These are phyloP conservation scores for Euglossa dilemma DNA, from an alignment of 1,140 invertebrate genomes.

Conservation along the genomic window DNA sequence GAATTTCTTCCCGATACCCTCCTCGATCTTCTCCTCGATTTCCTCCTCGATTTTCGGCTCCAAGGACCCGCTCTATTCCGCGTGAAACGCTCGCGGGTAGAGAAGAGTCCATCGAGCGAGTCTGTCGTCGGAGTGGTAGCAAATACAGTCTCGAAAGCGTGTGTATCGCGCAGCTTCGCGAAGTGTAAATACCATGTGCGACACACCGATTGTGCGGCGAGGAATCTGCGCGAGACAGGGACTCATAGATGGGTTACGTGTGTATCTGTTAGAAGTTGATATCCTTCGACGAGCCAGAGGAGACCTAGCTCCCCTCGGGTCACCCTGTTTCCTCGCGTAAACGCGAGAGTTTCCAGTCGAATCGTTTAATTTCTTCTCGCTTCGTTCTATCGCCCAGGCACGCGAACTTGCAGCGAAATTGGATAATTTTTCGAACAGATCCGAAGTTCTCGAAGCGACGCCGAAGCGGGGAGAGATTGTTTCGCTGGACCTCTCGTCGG, in stretches of 20 bases:
- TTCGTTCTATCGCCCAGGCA: no score
- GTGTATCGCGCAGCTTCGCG: neutral
- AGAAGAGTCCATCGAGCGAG: neutral
- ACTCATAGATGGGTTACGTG: neutral
- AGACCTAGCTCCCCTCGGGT: neutral
- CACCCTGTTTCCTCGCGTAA: neutral
- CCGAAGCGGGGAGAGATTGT: no score
- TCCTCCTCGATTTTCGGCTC: no score
- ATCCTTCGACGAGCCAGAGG: neutral
- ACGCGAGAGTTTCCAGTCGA: neutral
- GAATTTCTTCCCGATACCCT: neutral
- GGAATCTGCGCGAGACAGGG: neutral
- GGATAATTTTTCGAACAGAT: no score
- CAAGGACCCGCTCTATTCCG: neutral
- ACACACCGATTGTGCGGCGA: neutral
- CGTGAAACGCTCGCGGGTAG: no score
- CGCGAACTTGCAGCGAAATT: no score
- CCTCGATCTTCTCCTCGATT: no score
- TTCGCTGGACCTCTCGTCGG: no score
- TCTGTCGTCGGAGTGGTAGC: neutral
- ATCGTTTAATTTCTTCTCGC: neutral
- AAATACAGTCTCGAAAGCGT: neutral
- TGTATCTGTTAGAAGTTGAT: neutral
- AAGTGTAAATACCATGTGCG: constrained; percentile 2
- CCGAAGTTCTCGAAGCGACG: no score